Evolutionary conservation across 2,113 vertebrate species (phyloP), one percentile per base, ranked within the genome.

Genomic region (Prietella phreatophila): DNA sequence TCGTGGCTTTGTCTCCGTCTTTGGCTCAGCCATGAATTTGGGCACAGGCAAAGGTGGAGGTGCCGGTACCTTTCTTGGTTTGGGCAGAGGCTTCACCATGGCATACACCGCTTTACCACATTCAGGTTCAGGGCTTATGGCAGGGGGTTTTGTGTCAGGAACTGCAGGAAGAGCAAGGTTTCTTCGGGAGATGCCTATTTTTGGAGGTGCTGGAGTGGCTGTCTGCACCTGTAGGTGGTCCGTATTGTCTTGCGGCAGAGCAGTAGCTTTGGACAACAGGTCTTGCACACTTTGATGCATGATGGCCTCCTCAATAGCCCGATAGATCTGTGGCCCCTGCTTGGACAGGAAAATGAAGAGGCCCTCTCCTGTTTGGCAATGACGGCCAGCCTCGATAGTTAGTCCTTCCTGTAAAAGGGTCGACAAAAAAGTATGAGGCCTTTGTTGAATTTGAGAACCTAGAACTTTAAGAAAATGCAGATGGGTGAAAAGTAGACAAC

Each of bases 381-480:
- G 96, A 15, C 96, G 96, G 42, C 97, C 97, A 0, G 97, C 97
- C 91, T 97, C 97, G 0, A 98, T 96, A 89, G 95, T 96, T 91
- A 98, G 96, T 9, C 93, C 93, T 1, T 91, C 93, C 94, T 96
- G 92, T 17, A 87, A 87, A 5, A 53, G 42, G 11, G 13, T 36
- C 17, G 53, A 30, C 25, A 75, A 85, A 82, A 82, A 83, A 25
- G 53, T 25, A 55, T 61, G 56, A 82, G 33, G 0, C 33, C 2
- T 79, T 30, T 79, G 27, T 14, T 33, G 30, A 84, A 85, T 55
- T 14, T 39, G 25, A 11, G 20, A 8, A 82, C n/a, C 78, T 8
- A n/a, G 22, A 60, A 33, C 30, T 17, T 30, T 33, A 42, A 19
- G 14, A 79, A 79, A 55, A 79, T 17, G 15, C 13, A 14, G 30